Conservation (phyloP, 1,140 invertebrate species). For the Kradibia gibbosae region DNA sequence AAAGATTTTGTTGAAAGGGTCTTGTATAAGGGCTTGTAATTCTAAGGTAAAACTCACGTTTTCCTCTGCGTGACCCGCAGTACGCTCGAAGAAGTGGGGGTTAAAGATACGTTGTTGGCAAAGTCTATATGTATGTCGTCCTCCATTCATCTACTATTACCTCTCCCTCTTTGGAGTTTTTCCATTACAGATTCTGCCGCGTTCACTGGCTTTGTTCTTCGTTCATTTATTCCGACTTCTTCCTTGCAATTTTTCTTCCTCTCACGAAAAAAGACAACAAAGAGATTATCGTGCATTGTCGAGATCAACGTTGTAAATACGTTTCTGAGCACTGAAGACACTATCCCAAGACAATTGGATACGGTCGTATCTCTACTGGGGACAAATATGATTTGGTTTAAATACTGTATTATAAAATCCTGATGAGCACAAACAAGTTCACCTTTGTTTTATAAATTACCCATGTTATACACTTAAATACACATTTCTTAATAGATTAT, state of each 20-base stretch:
- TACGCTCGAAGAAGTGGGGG: neutral
- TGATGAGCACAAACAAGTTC: neutral
- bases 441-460: neutral
- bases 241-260: constrained; percentile 15
- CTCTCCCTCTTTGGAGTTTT: constrained; percentile 9
- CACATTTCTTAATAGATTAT: too few species aligned
- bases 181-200: constrained; percentile 12
- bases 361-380: neutral
- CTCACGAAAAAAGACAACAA: neutral
- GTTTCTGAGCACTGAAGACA: neutral
- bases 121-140: neutral
- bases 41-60: neutral
- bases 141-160: neutral
- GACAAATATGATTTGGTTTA: neutral
- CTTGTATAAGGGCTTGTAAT: neutral
- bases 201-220: neutral
- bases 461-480: too few species aligned
- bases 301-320: constrained; percentile 24
- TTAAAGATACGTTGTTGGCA: constrained; percentile 19
- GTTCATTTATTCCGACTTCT: constrained; percentile 21
- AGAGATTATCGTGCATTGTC: constrained; percentile 23
- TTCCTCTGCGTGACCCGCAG: neutral
- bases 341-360: neutral
- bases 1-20: too few species aligned
- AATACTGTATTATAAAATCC: neutral